Base-by-base conservation (phyloP, 2,113 vertebrate genomes). In the Crypturellus undulatus region DNA sequence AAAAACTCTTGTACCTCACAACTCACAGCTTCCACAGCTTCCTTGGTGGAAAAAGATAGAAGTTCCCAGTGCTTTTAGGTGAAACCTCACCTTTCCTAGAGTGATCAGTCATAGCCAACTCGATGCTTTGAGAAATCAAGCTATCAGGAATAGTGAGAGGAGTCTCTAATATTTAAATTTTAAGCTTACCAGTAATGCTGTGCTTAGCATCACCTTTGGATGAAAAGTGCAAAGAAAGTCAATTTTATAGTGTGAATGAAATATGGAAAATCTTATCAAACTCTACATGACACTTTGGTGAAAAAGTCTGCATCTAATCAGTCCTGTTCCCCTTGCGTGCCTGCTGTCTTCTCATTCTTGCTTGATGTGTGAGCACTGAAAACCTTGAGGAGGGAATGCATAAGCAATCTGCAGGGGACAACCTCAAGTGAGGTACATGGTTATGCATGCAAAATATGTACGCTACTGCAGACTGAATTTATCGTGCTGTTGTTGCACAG, bases 391-490 rank as follows among this genome's bases (percentile, higher is more conserved):
- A 65, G 63, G 80, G 92, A 91, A 62, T 18, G 40, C 49, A 6
- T 21, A 28, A 83, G 36, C 0, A 4, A 22, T 80, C 85, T 86
- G 65, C 79, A 76, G 72, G 47, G 81, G 24, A 51, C 71, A 89
- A 81, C 43, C 75, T 73, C 26, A 12, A 13, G 71, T 13, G 79
- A 76, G 58, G 65, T 56, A 52, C 69, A 78, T 0, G 2, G 77
- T 80, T 92, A 36, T 49, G 72, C 76, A 88, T 76, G 82, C 1
- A 25, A 93, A 92, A 36, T 64, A 58, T 56, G 76, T 72, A 3
- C 79, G 84, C 72, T 71, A 47, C 87, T 95, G 65, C 88, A 88
- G 72, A 58, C 62, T 72, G 83, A 52, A 71, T 96, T 86, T 78
- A 52, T 78, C 0, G 0, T 49, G 77, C 76, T 71, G 76, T 83